A percentile compares a stretch with the other conserved stretches of the same genome.
Evolutionary conservation across 2,888 invertebrate species (phyloP).

Genomic region (Cryptophagus acutangulus): DNA sequence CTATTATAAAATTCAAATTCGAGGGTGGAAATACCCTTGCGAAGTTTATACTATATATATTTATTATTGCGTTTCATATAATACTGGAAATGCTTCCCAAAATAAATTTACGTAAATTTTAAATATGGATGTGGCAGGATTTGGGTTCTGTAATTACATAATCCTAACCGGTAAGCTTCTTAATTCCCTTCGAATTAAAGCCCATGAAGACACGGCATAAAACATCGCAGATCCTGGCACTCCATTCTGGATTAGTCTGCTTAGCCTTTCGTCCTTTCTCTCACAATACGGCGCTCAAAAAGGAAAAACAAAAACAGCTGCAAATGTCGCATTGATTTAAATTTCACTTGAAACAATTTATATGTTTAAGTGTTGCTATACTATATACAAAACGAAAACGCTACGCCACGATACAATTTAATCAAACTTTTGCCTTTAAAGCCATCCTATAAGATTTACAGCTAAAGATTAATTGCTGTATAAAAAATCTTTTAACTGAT

Average conservation of each 20-base stretch:
- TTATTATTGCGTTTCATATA: too few species aligned
- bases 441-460: too few species aligned
- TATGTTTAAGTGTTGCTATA: too few species aligned
- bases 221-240: constrained; percentile 37
- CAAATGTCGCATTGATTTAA: constrained; percentile 15
- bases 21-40: too few species aligned
- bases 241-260: constrained; percentile 35
- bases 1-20: too few species aligned
- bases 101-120: constrained; percentile 37
- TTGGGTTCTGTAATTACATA: constrained; percentile 41
- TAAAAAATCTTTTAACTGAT: too few species aligned
- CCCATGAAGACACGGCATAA: constrained; percentile 42
- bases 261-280: constrained; percentile 15
- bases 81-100: too few species aligned
- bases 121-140: constrained; percentile 40
- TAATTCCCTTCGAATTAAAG: constrained; percentile 42
- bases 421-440: too few species aligned
- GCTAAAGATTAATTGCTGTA: too few species aligned
- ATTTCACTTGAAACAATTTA: too few species aligned
- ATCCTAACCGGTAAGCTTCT: constrained; percentile 41
- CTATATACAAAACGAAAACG: too few species aligned
- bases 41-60: too few species aligned
- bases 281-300: constrained; percentile 3
- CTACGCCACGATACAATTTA: constrained; percentile 11
- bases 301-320: constrained; percentile 12